Percentiles rank a stretch among this genome's conserved stretches.
Evolutionary conservation across 2,113 vertebrate species (phyloP).

Genomic region (Leucopsar rothschildi): DNA sequence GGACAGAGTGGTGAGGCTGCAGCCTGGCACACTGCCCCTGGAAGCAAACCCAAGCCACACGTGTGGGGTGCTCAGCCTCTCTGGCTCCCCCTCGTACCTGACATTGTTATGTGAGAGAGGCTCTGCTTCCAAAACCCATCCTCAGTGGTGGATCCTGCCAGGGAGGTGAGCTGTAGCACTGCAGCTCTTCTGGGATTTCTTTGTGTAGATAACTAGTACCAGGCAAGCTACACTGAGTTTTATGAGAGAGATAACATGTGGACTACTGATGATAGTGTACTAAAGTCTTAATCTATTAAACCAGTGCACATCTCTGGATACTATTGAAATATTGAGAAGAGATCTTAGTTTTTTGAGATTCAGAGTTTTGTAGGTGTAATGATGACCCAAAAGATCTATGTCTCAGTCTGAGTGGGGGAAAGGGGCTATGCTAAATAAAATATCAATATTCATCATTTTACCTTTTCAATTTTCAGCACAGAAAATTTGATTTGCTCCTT

Average conservation of each 20-base stretch:
- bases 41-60: fast-evolving
- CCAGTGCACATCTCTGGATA: neutral
- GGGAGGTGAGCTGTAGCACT: neutral
- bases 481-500: slow-evolving; percentile 69
- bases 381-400: neutral
- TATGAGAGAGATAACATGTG: neutral
- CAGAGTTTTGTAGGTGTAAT: neutral
- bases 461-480: slow-evolving; percentile 56
- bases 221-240: neutral
- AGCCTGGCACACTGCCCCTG: fast-evolving
- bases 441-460: neutral
- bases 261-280: neutral
- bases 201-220: neutral
- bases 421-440: neutral
- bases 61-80: neutral
- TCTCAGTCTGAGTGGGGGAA: neutral
- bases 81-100: neutral
- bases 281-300: neutral
- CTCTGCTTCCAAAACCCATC: neutral
- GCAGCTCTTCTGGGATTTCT: neutral
- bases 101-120: neutral
- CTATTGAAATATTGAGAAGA: neutral
- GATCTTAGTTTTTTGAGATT: neutral
- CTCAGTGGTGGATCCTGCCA: neutral
- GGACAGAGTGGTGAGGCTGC: neutral